Conservation (phyloP, 1,140 invertebrate genomes). For the Drosophila kurseongensis region DNA sequence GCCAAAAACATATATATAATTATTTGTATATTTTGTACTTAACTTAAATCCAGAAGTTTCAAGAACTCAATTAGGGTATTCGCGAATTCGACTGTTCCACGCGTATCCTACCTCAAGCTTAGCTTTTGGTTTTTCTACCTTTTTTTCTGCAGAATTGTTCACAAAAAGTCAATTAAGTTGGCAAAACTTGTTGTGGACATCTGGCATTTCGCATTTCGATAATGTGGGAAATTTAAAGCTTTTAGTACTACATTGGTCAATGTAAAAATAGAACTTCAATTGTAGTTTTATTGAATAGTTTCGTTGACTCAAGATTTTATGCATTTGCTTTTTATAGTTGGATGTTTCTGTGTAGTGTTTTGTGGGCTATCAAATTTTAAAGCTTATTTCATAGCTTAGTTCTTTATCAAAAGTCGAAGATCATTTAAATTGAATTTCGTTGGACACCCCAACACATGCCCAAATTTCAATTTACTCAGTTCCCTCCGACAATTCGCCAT, state of each 20-base stretch:
- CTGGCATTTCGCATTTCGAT: constrained; percentile 27
- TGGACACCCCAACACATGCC: background rate
- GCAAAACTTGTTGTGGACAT: constrained; percentile 46
- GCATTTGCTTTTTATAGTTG: no score
- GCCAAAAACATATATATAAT: no score
- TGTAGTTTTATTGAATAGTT: background rate
- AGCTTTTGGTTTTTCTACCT: constrained; percentile 24
- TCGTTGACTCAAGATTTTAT: background rate
- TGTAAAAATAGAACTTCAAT: background rate
- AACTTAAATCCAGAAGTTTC: no score
- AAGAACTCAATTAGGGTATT: constrained; percentile 2
- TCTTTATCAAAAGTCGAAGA: no score
- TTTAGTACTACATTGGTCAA: background rate
- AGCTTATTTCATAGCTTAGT: no score
- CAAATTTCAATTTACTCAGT: constrained; percentile 13
- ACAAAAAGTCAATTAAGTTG: constrained; percentile 59
- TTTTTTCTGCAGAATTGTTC: constrained; percentile 15
- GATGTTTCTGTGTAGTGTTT: no score
- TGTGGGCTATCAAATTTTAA: no score
- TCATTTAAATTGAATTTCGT: background rate
- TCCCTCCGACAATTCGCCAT: constrained; percentile 12
- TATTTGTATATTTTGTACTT: no score
- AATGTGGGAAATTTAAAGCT: constrained; percentile 39
- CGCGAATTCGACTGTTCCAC: background rate
- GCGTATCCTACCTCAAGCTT: constrained; percentile 2